Conservation (phyloP, 2,797 vertebrate species). For the Eutrigla gurnardus region DNA sequence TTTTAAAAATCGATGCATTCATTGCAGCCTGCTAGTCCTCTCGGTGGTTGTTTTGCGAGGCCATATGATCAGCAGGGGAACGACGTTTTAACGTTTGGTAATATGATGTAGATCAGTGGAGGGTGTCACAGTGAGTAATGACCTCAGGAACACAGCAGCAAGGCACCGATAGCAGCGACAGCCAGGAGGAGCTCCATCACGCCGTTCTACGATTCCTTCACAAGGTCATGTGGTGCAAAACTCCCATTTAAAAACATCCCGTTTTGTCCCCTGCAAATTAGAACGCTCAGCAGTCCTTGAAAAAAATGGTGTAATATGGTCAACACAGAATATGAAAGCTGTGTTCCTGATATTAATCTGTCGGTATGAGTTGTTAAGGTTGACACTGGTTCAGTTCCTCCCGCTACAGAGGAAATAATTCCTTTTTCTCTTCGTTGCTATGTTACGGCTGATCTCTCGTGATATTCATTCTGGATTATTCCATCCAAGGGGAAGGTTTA, state of each 20-base stretch:
- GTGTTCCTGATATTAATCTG: constrained; percentile 64
- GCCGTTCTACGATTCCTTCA: constrained; percentile 33
- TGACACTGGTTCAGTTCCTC: constrained; percentile 36
- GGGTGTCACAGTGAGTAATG: constrained; percentile 79
- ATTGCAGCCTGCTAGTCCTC: constrained; percentile 10
- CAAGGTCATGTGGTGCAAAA: constrained; percentile 69
- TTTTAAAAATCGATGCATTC: constrained; percentile 44
- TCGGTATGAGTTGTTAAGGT: constrained; percentile 36
- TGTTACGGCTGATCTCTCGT: neutral
- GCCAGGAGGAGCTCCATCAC: constrained; percentile 55
- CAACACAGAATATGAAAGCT: constrained; percentile 47
- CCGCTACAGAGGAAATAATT: constrained; percentile 8
- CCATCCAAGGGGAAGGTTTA: neutral
- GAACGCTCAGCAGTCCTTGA: constrained; percentile 69
- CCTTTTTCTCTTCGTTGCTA: neutral
- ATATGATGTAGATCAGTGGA: constrained; percentile 74
- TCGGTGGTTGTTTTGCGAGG: constrained; percentile 41
- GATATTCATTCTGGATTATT: neutral
- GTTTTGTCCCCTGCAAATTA: constrained; percentile 51
- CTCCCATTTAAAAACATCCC: constrained; percentile 59
- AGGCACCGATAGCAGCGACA: constrained; percentile 34
- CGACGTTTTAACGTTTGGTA: constrained; percentile 67
- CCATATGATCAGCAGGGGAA: constrained; percentile 52
- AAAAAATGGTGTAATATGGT: constrained; percentile 52
- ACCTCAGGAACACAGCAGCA: constrained; percentile 55